Evolutionary conservation across 2,888 invertebrate genomes (phyloP).

Genomic region (Lasioglossum zephyrum): DNA sequence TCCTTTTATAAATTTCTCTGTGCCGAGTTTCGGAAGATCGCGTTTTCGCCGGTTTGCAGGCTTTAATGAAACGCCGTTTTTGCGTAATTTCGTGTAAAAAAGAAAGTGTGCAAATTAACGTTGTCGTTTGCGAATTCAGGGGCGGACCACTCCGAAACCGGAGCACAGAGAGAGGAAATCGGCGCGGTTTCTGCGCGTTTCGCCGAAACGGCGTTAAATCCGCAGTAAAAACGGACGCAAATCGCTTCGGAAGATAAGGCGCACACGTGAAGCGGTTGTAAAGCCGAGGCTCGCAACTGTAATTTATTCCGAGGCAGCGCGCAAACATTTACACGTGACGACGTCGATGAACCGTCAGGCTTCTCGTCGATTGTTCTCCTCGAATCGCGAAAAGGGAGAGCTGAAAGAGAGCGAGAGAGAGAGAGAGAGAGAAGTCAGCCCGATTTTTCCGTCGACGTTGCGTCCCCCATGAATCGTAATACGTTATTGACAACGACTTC

Average conservation of each 20-base stretch:
- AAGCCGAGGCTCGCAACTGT: slow-evolving; percentile 10
- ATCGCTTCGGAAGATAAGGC: slow-evolving; percentile 22
- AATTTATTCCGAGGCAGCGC: slow-evolving; percentile 35
- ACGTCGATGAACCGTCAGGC: slow-evolving; percentile 6
- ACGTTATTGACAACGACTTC: not conserved
- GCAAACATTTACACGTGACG: slow-evolving; percentile 49
- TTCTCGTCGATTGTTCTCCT: slow-evolving; percentile 15
- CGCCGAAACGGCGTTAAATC: slow-evolving; percentile 19
- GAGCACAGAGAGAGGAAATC: not conserved
- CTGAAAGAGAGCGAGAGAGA: not conserved
- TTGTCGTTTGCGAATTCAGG: not conserved
- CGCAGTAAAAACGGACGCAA: not conserved
- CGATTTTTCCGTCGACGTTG: slow-evolving; percentile 25
- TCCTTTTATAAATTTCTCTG: not conserved
- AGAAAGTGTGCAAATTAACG: not conserved
- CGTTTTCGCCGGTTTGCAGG: not conserved
- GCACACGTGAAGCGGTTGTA: not conserved
- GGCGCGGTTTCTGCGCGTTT: not conserved
- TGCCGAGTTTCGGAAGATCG: not conserved
- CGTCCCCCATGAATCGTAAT: not conserved
- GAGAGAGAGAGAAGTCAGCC: not conserved
- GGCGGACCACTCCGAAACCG: not conserved
- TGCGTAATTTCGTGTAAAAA: not conserved
- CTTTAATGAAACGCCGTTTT: not conserved
- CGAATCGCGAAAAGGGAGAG: not conserved